phyloP scores from a whole-genome alignment of 1,140 invertebrate species.

The Lamellibrachia luymesi region DNA sequence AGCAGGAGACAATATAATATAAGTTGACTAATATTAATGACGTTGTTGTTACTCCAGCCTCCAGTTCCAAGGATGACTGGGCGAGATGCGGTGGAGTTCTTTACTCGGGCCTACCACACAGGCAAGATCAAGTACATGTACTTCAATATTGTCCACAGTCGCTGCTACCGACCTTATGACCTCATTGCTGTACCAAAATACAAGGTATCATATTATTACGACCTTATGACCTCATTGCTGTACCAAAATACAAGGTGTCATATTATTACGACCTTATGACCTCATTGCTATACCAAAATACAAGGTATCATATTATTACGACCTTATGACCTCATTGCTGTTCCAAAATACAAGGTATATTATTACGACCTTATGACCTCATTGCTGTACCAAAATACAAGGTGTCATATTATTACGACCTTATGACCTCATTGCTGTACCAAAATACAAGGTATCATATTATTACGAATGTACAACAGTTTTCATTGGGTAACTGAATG shows the following conservation, averaged over 20 bases:
- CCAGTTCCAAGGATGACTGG: conserved; percentile 40
- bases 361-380: not conserved
- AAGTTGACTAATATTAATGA: not conserved
- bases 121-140: conserved; percentile 52
- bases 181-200: conserved; percentile 48
- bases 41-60: not conserved
- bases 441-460: not conserved
- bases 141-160: conserved; percentile 47
- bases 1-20: not conserved
- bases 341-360: not conserved
- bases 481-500: no score
- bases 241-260: no score
- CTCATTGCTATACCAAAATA: no score
- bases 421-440: conserved; percentile 31
- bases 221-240: not conserved
- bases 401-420: conserved; percentile 31
- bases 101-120: conserved; percentile 48
- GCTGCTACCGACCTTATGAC: conserved; percentile 51
- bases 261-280: not conserved
- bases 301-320: not conserved
- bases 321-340: no score
- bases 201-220: not conserved
- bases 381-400: no score
- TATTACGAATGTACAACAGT: not conserved
- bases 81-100: conserved; percentile 52